A percentile compares a stretch with the other conserved stretches of the same genome.
phyloP scores from a whole-genome alignment of 2,797 vertebrate genomes.

The Chaenodraco wilsoni region DNA sequence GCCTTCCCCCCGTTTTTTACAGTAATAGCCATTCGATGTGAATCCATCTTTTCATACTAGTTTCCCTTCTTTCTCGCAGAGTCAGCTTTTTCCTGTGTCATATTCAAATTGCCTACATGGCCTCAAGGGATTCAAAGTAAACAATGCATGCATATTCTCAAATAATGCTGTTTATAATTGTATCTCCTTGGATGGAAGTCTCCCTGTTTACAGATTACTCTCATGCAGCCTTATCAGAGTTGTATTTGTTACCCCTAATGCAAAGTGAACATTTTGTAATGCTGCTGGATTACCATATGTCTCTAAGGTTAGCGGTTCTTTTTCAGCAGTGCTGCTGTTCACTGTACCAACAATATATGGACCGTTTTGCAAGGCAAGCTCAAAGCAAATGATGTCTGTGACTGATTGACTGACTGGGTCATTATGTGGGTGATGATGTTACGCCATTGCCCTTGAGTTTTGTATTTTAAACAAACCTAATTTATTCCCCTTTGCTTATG shows the following conservation, averaged over 20 bases:
- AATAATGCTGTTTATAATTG: constrained; percentile 5
- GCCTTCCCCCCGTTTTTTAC: neutral
- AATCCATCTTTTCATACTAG: constrained; percentile 6
- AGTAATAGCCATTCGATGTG: neutral
- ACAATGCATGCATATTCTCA: constrained; percentile 10
- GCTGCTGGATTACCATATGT: neutral
- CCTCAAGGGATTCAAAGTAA: constrained; percentile 24
- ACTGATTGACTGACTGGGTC: too few species aligned
- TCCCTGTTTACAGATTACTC: neutral
- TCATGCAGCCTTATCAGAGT: neutral
- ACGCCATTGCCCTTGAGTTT: too few species aligned
- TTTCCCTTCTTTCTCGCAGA: constrained; percentile 22
- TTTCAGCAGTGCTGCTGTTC: neutral
- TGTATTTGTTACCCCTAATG: constrained; percentile 14
- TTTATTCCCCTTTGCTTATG: too few species aligned
- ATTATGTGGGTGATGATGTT: too few species aligned
- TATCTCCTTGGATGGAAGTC: neutral
- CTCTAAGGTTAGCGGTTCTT: neutral
- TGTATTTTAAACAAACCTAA: too few species aligned
- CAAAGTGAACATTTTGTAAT: constrained; percentile 9
- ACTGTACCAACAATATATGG: neutral
- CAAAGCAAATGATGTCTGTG: too few species aligned
- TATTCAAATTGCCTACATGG: neutral
- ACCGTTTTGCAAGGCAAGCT: neutral
- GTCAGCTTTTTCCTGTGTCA: constrained; percentile 12